Base-by-base conservation (phyloP, 2,113 vertebrate species). In the Scomber japonicus region DNA sequence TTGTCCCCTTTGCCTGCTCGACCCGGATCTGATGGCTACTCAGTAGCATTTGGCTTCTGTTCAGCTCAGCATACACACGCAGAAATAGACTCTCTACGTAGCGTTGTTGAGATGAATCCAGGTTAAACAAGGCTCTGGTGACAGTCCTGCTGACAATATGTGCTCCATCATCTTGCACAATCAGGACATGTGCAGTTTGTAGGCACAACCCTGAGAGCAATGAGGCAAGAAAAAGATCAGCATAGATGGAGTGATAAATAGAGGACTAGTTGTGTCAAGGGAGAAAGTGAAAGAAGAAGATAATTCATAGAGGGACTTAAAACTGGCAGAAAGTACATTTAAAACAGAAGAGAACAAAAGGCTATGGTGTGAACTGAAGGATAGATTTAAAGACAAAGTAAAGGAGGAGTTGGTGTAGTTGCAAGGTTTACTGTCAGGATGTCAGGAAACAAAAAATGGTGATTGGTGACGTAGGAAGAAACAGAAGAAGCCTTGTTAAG, bases 101-200 rank as follows among this genome's bases (percentile, higher is more conserved):
- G 54, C 5, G 0, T 21, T 54, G 45, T 12, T 50, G 61, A 68
- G 30, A 70, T 83, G 27, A 62, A 81, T 68, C 30, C 77, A 71
- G 74, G 74, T 55, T 76, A 68, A 71, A 77, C 48, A 59, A 59
- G 81, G 50, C 71, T 63, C 78, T 45, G 21, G 69, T 70, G 79
- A 59, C 84, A 57, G 54, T 50, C 40, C 57, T 7, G 11, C 35
- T 66, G 74, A 88, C 65, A 1, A 55, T 13, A 75, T 76, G 64
- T 72, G 49, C 71, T 86, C 69, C 66, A 73, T 88, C 89, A 84
- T 82, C 48, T 71, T 56, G 24, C 70, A 67, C 71, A 74, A 89
- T 62, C 78, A 87, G 62, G 62, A 48, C 80, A 73, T 59, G 21
- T 55, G 49, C 27, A 55, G 78, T 69, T 51, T 65, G 49, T 46